Evolutionary conservation across 2,888 invertebrate genomes (phyloP).

Genomic region (Helleia helle): DNA sequence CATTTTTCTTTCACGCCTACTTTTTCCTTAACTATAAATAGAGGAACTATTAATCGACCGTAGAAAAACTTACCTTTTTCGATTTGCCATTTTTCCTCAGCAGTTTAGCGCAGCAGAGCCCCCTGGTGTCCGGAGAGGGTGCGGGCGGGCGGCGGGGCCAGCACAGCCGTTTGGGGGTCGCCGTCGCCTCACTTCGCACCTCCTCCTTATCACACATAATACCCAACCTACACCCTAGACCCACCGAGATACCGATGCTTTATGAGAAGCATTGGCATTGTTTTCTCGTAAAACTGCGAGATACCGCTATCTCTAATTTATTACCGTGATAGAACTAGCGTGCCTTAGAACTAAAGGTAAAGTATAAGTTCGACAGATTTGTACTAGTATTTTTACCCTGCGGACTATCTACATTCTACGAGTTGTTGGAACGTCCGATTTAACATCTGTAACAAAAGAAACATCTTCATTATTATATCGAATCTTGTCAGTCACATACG

Average conservation of each 20-base stretch:
- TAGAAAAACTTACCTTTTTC: constrained; percentile 77
- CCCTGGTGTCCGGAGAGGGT: constrained; percentile 80
- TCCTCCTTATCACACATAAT: constrained; percentile 47
- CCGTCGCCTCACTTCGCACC: constrained; percentile 49
- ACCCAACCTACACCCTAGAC: constrained; percentile 46
- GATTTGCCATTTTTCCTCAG: constrained; percentile 87
- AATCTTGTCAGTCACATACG: no score
- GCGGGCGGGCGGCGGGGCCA: constrained; percentile 61
- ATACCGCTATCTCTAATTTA: constrained; percentile 51
- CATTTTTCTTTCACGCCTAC: no score
- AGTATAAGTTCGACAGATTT: constrained; percentile 58
- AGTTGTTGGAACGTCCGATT: constrained; percentile 58
- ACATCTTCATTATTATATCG: no score
- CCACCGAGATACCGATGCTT: constrained; percentile 65
- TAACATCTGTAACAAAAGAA: constrained; percentile 63
- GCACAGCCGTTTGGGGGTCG: constrained; percentile 52
- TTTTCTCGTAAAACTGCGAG: constrained; percentile 51
- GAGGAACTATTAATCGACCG: no score
- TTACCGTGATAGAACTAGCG: constrained; percentile 45
- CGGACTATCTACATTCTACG: constrained; percentile 43
- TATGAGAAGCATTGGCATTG: constrained; percentile 63
- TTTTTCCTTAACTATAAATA: no score
- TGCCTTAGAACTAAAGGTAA: constrained; percentile 30
- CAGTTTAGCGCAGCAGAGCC: constrained; percentile 87
- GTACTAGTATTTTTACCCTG: constrained; percentile 43